phyloP scores from a whole-genome alignment of 2,797 vertebrate species.

The Tenualosa ilisha region DNA sequence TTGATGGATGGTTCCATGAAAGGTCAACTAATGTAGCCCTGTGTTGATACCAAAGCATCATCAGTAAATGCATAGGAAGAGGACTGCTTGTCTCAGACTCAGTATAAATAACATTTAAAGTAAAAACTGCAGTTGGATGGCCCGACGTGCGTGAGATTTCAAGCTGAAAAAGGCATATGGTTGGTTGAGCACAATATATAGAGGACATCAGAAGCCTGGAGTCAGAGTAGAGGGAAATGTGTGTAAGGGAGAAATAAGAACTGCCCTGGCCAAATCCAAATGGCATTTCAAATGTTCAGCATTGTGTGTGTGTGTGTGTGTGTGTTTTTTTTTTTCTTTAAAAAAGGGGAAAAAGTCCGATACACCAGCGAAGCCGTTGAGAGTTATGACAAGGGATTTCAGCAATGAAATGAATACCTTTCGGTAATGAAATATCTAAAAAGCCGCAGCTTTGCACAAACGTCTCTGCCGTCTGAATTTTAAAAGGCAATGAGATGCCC shows the following conservation, averaged over 20 bases:
- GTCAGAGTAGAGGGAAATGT: background rate
- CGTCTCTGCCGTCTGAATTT: conserved; percentile 61
- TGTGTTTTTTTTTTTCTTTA: background rate
- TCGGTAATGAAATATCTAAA: conserved; percentile 78
- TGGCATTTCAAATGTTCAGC: conserved; percentile 30
- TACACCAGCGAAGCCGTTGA: conserved; percentile 48
- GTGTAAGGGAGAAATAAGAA: conserved; percentile 26
- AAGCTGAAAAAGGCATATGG: conserved; percentile 59
- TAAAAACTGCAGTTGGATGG: background rate
- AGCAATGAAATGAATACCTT: conserved; percentile 71
- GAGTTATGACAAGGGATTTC: conserved; percentile 67
- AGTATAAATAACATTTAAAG: background rate
- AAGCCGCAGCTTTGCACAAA: conserved; percentile 64
- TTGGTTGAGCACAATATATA: conserved; percentile 58
- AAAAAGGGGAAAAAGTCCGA: conserved; percentile 31
- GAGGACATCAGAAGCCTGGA: conserved; percentile 28
- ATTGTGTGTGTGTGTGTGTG: conserved; percentile 25
- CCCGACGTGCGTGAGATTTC: background rate
- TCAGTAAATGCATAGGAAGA: background rate
- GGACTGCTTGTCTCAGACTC: background rate
- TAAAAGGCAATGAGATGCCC: conserved; percentile 68
- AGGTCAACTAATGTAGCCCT: background rate
- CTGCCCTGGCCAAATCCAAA: conserved; percentile 27
- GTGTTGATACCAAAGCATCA: conserved; percentile 44
- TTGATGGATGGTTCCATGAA: background rate